phyloP scores from a whole-genome alignment of 1,140 invertebrate genomes.

The Bombus soroeensis region DNA sequence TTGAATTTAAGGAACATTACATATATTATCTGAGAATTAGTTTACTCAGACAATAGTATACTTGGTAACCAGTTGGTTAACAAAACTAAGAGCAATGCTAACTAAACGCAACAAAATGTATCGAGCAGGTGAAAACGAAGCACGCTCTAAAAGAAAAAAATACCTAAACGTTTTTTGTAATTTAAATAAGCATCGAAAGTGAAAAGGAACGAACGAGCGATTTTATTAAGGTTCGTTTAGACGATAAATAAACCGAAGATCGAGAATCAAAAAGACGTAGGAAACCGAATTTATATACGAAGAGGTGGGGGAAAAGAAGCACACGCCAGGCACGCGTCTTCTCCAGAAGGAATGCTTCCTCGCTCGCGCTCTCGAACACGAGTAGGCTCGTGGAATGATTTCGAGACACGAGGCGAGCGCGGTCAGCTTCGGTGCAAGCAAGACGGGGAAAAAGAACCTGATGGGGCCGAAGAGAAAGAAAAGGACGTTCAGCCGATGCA shows the following conservation, averaged over 20 bases:
- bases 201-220: neutral
- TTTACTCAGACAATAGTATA: neutral
- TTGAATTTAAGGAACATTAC: too few relatives aligned
- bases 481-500: conserved; percentile 1
- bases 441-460: conserved; percentile 28
- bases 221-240: neutral
- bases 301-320: conserved; percentile 59
- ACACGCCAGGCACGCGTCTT: conserved; percentile 72
- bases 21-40: neutral
- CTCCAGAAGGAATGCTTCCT: conserved; percentile 54
- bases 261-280: neutral
- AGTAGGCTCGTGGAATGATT: conserved; percentile 59
- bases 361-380: conserved; percentile 33
- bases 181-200: neutral
- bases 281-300: conserved; percentile 26
- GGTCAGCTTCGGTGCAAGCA: neutral
- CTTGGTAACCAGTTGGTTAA: neutral
- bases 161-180: too few relatives aligned
- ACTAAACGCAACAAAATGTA: neutral
- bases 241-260: too few relatives aligned
- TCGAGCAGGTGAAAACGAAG: neutral
- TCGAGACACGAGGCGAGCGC: conserved; percentile 42
- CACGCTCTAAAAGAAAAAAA: neutral
- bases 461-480: conserved; percentile 22
- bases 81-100: neutral